Evolutionary conservation across 1,140 invertebrate species (phyloP).

Genomic region (Oedothorax gibbosus): DNA sequence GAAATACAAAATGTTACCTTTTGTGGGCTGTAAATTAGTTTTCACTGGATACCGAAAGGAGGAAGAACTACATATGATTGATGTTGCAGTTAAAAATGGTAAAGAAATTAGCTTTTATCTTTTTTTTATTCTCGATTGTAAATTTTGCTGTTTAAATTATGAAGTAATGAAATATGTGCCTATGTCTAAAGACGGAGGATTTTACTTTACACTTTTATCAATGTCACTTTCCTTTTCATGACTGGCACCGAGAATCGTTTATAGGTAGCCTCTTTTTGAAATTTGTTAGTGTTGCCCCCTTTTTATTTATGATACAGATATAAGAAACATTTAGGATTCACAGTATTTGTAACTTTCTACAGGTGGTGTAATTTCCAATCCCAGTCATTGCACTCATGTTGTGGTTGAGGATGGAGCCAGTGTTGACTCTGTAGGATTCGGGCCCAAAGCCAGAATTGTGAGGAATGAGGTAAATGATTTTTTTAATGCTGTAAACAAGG

Average conservation of each 20-base stretch:
- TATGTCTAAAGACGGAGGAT: neutral
- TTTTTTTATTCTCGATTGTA: neutral
- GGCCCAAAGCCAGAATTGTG: conserved; percentile 31
- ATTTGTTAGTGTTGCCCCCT: too few species aligned
- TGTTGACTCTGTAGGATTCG: conserved; percentile 19
- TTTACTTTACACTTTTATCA: neutral
- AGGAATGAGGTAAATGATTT: conserved; percentile 47
- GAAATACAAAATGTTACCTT: conserved; percentile 83
- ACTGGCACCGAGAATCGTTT: neutral
- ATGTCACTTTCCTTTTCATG: neutral
- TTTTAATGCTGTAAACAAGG: neutral
- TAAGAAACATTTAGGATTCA: neutral
- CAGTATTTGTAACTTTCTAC: conserved; percentile 59
- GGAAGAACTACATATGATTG: conserved; percentile 90
- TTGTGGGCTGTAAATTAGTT: conserved; percentile 85
- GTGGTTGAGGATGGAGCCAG: conserved; percentile 74
- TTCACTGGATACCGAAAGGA: conserved; percentile 90
- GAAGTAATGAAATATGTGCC: neutral
- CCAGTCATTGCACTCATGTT: conserved; percentile 89
- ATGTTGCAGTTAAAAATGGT: conserved; percentile 68
- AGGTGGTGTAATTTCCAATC: conserved; percentile 78
- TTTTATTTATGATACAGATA: too few species aligned
- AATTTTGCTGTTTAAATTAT: neutral
- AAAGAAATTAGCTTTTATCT: neutral
- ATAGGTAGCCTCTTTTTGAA: too few species aligned